Conservation (phyloP, 2,797 vertebrate species). For the Oophaga sylvatica region DNA sequence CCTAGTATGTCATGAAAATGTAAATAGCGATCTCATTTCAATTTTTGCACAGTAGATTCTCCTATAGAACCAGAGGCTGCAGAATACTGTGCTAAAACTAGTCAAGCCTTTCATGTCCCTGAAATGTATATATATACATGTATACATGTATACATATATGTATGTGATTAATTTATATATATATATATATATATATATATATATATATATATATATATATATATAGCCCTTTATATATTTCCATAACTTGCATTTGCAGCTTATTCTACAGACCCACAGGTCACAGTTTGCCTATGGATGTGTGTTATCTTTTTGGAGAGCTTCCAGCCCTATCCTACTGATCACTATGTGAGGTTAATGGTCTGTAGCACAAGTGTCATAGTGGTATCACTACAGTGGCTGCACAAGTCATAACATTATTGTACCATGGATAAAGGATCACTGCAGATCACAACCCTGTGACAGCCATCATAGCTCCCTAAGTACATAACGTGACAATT, state of each 20-base stretch:
- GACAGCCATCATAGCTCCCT: slow-evolving; percentile 1
- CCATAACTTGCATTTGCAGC: too few species aligned
- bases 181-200: too few species aligned
- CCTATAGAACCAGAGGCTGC: background rate
- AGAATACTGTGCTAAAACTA: background rate
- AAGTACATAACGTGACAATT: background rate
- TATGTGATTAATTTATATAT: too few species aligned
- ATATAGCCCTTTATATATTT: too few species aligned
- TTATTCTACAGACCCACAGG: too few species aligned
- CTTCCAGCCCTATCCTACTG: too few species aligned
- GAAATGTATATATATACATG: background rate
- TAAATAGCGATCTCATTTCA: background rate
- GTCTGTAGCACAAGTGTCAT: background rate
- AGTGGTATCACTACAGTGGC: background rate
- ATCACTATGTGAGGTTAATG: slow-evolving; percentile 9
- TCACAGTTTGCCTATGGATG: too few species aligned
- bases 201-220: too few species aligned
- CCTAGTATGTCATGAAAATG: background rate
- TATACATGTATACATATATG: too few species aligned
- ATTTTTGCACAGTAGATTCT: background rate
- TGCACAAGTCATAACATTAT: slow-evolving; percentile 16
- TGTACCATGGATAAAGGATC: background rate
- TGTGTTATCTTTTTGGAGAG: too few species aligned
- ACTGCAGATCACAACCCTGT: background rate
- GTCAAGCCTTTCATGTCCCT: too few species aligned